phyloP scores from a whole-genome alignment of 2,888 invertebrate species.

The Drosophila koepferae region DNA sequence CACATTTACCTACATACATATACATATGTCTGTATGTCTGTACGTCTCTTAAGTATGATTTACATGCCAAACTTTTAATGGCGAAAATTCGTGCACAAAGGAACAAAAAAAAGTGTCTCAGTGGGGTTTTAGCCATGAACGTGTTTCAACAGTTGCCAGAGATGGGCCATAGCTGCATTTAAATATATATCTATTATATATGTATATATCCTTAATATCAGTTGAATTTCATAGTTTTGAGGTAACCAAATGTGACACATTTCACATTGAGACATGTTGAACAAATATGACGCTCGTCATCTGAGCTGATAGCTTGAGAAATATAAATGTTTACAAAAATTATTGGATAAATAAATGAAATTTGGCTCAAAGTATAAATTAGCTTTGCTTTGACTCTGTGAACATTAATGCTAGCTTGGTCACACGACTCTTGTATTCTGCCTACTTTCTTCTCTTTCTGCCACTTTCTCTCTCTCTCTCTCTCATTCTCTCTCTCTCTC shows the following conservation, averaged over 20 bases:
- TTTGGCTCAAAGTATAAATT: background rate
- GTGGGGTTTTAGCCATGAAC: slow-evolving; percentile 5
- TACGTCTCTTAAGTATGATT: slow-evolving; percentile 50
- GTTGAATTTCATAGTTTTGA: background rate
- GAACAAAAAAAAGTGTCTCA: slow-evolving; percentile 16
- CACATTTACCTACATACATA: background rate
- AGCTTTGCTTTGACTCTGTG: background rate
- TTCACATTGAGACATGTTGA: background rate
- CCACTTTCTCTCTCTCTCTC: background rate
- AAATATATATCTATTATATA: background rate
- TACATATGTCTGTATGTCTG: background rate
- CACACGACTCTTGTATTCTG: background rate
- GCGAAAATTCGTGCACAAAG: slow-evolving; percentile 43
- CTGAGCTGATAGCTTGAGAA: background rate
- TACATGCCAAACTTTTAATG: slow-evolving; percentile 60
- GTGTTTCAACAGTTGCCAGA: slow-evolving; percentile 18
- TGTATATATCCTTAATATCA: slow-evolving; percentile 1
- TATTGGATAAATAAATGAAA: background rate
- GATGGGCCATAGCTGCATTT: background rate
- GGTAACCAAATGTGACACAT: background rate
- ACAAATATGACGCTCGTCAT: background rate
- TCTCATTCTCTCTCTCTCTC: too few species aligned
- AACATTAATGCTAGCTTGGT: background rate
- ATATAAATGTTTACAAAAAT: background rate
- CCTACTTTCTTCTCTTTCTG: background rate